A percentile compares a stretch with the other conserved stretches of the same genome.
phyloP scores from a whole-genome alignment of 2,113 vertebrate species.

The Tupaia chinensis region DNA sequence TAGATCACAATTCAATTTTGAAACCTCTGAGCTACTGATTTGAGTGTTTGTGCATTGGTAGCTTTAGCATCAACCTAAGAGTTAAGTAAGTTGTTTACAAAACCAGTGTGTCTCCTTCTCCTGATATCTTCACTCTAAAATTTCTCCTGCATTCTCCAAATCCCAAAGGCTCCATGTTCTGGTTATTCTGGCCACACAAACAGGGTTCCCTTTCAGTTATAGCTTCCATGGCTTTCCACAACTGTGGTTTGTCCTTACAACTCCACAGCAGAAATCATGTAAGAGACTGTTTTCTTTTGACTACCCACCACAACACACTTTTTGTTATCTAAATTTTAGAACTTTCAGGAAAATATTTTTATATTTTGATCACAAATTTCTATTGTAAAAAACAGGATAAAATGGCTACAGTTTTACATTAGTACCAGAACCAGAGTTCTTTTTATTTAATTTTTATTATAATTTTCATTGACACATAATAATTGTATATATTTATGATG shows the following conservation, averaged over 20 bases:
- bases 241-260: not conserved
- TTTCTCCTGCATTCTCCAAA: not conserved
- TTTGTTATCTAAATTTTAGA: not conserved
- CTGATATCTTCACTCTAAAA: not conserved
- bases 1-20: not conserved
- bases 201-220: not conserved
- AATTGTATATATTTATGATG: too few relatives aligned
- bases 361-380: not conserved
- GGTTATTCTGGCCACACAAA: not conserved
- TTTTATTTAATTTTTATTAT: too few relatives aligned
- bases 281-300: not conserved
- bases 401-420: too few relatives aligned
- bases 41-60: not conserved
- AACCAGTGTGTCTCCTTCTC: not conserved
- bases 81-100: not conserved
- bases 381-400: too few relatives aligned
- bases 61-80: not conserved
- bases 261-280: not conserved
- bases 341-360: not conserved
- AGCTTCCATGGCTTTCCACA: too few relatives aligned
- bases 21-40: not conserved
- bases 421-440: too few relatives aligned
- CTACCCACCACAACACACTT: not conserved
- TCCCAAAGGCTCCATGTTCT: not conserved
- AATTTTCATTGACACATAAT: too few relatives aligned